Percentiles rank a stretch among this genome's conserved stretches.
These are phyloP conservation scores for Dromiciops gliroides DNA, from an alignment of 2,113 vertebrate genomes.

Conservation along the genomic window DNA sequence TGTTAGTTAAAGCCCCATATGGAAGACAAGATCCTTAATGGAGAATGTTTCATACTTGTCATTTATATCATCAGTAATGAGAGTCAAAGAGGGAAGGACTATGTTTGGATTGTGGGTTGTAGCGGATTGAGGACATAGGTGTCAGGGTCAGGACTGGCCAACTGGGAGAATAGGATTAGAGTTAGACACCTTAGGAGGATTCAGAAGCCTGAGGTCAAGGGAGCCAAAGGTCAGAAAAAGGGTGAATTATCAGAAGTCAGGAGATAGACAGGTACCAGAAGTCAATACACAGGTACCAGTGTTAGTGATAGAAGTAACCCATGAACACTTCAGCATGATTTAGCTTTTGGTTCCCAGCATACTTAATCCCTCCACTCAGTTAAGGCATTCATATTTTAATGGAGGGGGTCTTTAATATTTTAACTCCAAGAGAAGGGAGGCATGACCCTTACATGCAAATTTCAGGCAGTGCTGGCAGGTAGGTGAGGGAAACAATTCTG, in stretches of 20 bases:
- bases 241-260: neutral
- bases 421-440: neutral
- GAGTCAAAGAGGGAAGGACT: neutral
- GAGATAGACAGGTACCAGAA: neutral
- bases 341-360: neutral
- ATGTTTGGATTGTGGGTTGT: neutral
- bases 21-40: neutral
- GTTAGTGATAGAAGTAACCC: neutral
- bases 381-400: neutral
- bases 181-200: neutral
- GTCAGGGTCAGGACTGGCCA: neutral
- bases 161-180: neutral
- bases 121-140: neutral
- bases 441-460: neutral
- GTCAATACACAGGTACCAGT: neutral
- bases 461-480: neutral
- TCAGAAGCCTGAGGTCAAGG: neutral
- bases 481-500: neutral
- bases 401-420: neutral
- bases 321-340: neutral
- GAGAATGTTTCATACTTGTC: neutral
- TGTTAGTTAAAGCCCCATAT: neutral
- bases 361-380: neutral
- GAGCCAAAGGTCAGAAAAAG: neutral
- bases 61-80: neutral